Conservation (phyloP, 2,797 vertebrate genomes). For the Vipera latastei region DNA sequence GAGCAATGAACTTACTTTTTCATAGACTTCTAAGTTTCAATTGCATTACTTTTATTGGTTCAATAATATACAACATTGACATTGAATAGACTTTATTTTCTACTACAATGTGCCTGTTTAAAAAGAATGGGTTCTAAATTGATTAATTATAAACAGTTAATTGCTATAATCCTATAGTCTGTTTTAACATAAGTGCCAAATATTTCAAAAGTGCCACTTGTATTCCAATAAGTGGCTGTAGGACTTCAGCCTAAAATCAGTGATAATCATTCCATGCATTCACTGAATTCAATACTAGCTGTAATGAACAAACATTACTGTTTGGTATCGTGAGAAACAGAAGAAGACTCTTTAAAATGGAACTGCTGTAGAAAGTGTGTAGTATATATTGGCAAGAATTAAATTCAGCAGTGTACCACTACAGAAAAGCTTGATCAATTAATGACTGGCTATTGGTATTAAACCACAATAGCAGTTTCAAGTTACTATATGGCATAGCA, state of each 20-base stretch:
- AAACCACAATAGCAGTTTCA: slow-evolving; percentile 46
- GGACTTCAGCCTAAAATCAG: not conserved
- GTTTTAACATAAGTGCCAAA: not conserved
- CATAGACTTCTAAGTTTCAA: not conserved
- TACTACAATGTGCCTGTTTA: not conserved
- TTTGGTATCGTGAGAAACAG: not conserved
- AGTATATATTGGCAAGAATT: slow-evolving; percentile 19
- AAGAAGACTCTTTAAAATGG: not conserved
- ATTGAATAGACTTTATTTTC: not conserved
- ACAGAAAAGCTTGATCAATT: slow-evolving; percentile 27
- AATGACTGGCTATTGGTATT: slow-evolving; percentile 30
- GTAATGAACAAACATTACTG: not conserved
- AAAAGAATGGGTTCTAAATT: not conserved
- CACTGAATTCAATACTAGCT: slow-evolving; percentile 3
- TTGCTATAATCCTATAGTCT: not conserved
- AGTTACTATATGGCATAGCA: slow-evolving; percentile 6
- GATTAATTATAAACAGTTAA: not conserved
- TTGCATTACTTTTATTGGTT: not conserved
- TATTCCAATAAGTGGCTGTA: not conserved
- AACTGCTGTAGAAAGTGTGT: slow-evolving; percentile 11
- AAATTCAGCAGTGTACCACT: slow-evolving; percentile 44
- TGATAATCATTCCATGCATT: not conserved
- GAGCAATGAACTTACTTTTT: not conserved
- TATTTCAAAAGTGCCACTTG: not conserved
- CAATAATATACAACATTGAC: not conserved